Evolutionary conservation across 2,113 vertebrate genomes (phyloP), one percentile per base, ranked within the genome.

Genomic region (Otolemur garnettii): DNA sequence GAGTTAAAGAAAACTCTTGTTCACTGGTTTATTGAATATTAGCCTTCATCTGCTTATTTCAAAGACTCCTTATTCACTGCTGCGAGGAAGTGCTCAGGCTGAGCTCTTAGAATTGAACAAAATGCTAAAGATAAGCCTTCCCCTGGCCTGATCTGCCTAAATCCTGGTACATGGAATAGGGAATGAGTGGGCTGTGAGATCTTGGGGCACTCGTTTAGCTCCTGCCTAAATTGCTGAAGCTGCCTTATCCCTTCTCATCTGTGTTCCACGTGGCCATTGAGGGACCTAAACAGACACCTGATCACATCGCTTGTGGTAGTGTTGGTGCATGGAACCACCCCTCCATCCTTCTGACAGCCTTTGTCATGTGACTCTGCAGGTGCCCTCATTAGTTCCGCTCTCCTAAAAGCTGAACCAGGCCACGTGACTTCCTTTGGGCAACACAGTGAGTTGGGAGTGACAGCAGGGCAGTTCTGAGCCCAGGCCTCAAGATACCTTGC

Each of bases 21-120:
- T 96, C 42, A 66, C 87, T 80, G 90, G 80, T 93, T 97, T 97
- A 96, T 97, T 97, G 96, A 96, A 97, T 96, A 96, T 97, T 83
- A 96, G 95, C 75, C 92, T 96, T 97, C 97, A 97, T 96, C 97
- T 97, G 86, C 91, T 97, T 96, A 85, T 96, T 96, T 95, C 89
- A 60, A 96, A 96, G 93, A 7, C 75, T 86, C 38, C 75, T 89
- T 95, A 91, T 94, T 95, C 92, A 91, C 21, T 55, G 45, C 91
- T 74, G 28, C 53, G 92, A 75, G 60, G 15, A 66, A 81, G 77
- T 66, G 66, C 78, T 94, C 66, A n/a, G 91, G 35, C 91, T 92
- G 79, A 94, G 92, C 90, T 93, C 72, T 66, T 82, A 88, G 87
- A 90, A 93, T 68, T 0, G 15, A 98, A 97, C 72, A 91, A 79